Evolutionary conservation across 1,140 invertebrate species (phyloP).

Genomic region (Trichonephila inaurata): DNA sequence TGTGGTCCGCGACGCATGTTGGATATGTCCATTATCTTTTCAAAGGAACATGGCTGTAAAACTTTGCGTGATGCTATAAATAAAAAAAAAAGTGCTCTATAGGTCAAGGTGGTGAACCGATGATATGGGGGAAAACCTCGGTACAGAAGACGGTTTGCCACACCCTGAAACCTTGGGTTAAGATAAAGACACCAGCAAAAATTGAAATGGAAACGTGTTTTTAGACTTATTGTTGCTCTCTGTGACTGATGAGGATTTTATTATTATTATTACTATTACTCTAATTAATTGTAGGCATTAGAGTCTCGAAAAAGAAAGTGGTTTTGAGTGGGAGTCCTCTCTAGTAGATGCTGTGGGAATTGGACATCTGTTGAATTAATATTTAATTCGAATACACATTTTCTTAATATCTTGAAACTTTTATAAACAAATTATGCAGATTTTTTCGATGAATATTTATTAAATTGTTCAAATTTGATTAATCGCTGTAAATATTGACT

Average conservation of each 20-base stretch:
- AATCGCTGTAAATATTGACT: too few relatives aligned
- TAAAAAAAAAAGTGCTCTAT: background rate
- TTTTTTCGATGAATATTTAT: too few relatives aligned
- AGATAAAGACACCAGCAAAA: background rate
- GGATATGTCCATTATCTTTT: background rate
- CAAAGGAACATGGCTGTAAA: background rate
- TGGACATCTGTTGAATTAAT: background rate
- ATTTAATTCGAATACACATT: background rate
- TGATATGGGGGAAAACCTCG: background rate
- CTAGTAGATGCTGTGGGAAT: background rate
- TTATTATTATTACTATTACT: background rate
- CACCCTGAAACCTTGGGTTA: background rate
- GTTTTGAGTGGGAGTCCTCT: too few relatives aligned
- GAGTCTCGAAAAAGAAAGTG: background rate
- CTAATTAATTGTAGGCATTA: background rate
- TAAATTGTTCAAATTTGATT: too few relatives aligned
- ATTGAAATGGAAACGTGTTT: background rate
- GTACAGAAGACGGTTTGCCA: background rate
- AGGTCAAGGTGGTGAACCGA: constrained; percentile 11
- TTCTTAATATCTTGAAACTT: too few relatives aligned
- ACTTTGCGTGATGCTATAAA: background rate
- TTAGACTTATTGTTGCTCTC: background rate
- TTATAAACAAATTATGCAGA: too few relatives aligned
- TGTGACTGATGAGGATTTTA: background rate
- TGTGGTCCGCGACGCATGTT: background rate